These are phyloP conservation scores for Rhorus exstirpatorius DNA, from an alignment of 2,888 invertebrate genomes.

Conservation along the genomic window DNA sequence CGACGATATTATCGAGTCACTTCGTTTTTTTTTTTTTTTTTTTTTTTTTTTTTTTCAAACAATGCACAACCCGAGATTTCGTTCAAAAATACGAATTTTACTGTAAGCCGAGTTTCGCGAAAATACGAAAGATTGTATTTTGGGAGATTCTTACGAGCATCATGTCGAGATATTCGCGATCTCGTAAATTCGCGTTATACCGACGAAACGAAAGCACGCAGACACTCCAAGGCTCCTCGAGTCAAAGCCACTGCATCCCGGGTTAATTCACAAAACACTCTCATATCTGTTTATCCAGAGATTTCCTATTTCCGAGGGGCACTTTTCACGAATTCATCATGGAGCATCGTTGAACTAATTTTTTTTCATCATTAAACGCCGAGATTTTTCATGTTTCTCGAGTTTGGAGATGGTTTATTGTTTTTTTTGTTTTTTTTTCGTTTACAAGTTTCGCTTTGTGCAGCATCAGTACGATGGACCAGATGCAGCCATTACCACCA, in stretches of 20 bases:
- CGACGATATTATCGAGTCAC: not conserved
- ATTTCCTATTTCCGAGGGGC: no score
- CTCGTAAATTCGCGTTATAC: slow-evolving; percentile 3
- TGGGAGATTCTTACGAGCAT: not conserved
- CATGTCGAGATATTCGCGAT: not conserved
- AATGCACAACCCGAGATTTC: not conserved
- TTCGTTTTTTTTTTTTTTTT: not conserved
- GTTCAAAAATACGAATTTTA: not conserved
- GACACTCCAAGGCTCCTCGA: no score
- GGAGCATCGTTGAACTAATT: not conserved
- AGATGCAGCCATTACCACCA: not conserved
- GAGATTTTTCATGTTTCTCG: no score
- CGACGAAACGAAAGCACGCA: no score
- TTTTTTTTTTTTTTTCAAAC: not conserved
- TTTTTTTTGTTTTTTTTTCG: slow-evolving; percentile 7
- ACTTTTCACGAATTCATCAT: no score
- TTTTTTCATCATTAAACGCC: not conserved
- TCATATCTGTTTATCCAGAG: no score
- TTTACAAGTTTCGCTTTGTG: not conserved
- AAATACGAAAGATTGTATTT: not conserved
- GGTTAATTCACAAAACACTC: no score
- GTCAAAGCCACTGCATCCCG: no score
- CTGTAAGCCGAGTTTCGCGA: not conserved
- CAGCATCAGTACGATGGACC: slow-evolving; percentile 17
- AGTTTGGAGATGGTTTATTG: not conserved